Conservation (phyloP, 1,140 invertebrate species). For the Rhyzopertha dominica region DNA sequence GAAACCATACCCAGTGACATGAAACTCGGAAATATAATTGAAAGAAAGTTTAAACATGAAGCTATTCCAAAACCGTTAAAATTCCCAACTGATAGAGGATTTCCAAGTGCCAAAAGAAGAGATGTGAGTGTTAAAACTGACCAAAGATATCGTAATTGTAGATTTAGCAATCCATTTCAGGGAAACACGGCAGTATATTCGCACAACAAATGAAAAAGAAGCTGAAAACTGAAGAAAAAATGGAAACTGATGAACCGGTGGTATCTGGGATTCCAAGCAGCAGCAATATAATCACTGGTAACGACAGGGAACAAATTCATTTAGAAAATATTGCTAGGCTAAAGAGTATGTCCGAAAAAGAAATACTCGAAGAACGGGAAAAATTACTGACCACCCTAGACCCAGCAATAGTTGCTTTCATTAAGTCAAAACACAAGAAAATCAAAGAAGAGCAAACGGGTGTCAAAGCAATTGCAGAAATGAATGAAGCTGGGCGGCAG, state of each 20-base stretch:
- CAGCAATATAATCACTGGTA: constrained; percentile 53
- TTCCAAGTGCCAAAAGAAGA: constrained; percentile 41
- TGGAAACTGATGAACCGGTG: constrained; percentile 9
- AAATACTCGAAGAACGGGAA: constrained; percentile 70
- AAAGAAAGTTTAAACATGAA: constrained; percentile 14
- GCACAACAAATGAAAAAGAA: constrained; percentile 39
- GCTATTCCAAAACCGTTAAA: constrained; percentile 7
- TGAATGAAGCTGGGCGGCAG: constrained; percentile 32
- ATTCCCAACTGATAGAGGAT: constrained; percentile 30
- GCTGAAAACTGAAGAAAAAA: constrained; percentile 20
- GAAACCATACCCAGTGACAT: constrained; percentile 36
- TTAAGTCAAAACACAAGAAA: constrained; percentile 49
- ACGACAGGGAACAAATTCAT: constrained; percentile 61
- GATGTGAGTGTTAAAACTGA: constrained; percentile 31
- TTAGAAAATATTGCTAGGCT: constrained; percentile 66
- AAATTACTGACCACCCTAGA: constrained; percentile 62
- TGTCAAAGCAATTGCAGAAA: constrained; percentile 37
- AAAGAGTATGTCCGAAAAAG: constrained; percentile 62
- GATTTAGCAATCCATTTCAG: constrained; percentile 35
- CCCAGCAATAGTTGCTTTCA: constrained; percentile 60
- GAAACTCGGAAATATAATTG: constrained; percentile 47
- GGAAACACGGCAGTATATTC: constrained; percentile 43
- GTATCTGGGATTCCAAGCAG: constrained; percentile 20
- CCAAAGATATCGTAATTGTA: constrained; percentile 6
- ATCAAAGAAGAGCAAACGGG: constrained; percentile 20